Evolutionary conservation across 1,140 invertebrate genomes (phyloP).

Genomic region (Micrasema longulum): DNA sequence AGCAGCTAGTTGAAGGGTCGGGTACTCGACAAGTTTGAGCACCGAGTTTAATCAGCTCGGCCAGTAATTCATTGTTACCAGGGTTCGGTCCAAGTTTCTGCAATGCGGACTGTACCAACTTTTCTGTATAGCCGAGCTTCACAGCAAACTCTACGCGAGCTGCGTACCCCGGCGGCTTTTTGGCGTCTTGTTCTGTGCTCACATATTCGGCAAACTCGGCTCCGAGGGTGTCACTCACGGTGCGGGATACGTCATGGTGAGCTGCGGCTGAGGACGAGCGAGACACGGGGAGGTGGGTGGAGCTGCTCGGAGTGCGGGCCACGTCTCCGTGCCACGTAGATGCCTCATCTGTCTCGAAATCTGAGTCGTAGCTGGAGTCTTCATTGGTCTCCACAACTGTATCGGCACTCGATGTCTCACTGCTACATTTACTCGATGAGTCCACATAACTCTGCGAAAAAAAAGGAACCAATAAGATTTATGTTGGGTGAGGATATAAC

Average conservation of each 20-base stretch:
- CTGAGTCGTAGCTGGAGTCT: conserved; percentile 89
- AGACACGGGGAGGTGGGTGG: conserved; percentile 51
- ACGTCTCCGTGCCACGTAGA: conserved; percentile 58
- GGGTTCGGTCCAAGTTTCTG: conserved; percentile 86
- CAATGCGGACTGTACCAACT: conserved; percentile 84
- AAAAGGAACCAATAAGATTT: background rate
- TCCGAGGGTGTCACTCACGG: conserved; percentile 83
- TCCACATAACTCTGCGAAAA: conserved; percentile 52
- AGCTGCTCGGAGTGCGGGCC: conserved; percentile 35
- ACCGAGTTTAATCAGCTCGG: conserved; percentile 81
- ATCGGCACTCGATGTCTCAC: conserved; percentile 39
- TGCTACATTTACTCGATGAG: conserved; percentile 28
- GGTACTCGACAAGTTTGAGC: conserved; percentile 66
- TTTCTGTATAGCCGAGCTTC: conserved; percentile 92
- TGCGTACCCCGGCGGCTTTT: conserved; percentile 49
- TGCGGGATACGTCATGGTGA: conserved; percentile 83
- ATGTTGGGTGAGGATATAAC: too few relatives aligned
- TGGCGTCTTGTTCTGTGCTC: conserved; percentile 58
- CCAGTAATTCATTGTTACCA: conserved; percentile 88
- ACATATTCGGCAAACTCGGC: conserved; percentile 89
- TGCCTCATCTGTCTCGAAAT: conserved; percentile 78
- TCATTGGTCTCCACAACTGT: conserved; percentile 71
- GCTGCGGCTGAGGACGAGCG: conserved; percentile 59
- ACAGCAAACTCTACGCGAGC: conserved; percentile 82
- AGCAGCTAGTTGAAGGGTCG: conserved; percentile 48